phyloP scores from a whole-genome alignment of 1,140 invertebrate genomes.

The Ceratina australensis region DNA sequence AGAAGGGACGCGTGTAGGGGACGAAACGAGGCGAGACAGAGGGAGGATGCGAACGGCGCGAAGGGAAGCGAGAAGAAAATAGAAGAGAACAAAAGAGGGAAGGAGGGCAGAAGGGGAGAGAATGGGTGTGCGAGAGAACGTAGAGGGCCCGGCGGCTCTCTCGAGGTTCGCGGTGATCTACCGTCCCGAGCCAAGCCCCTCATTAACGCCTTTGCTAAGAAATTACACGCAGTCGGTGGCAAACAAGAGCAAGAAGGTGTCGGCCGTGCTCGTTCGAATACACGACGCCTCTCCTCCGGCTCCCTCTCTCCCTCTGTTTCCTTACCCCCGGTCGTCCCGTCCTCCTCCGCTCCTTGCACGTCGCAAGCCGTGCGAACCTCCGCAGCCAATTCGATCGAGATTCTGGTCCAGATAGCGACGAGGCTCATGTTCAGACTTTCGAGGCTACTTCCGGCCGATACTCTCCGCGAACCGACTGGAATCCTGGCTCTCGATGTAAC shows the following conservation, averaged over 20 bases:
- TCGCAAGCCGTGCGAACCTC: constrained; percentile 65
- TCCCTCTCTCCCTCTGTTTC: constrained; percentile 24
- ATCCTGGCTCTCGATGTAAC: background rate
- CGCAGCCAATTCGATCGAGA: constrained; percentile 68
- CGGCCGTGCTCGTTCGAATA: constrained; percentile 65
- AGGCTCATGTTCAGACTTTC: constrained; percentile 12
- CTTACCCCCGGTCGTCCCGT: background rate
- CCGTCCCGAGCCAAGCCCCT: constrained; percentile 77
- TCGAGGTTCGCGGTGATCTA: constrained; percentile 73
- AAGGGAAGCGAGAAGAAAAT: constrained; percentile 7
- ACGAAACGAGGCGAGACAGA: background rate
- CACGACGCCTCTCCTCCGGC: constrained; percentile 57
- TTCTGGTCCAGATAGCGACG: constrained; percentile 65
- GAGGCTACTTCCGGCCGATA: constrained; percentile 28
- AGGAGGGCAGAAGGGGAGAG: constrained; percentile 21
- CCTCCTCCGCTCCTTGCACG: constrained; percentile 12
- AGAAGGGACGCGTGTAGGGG: constrained; percentile 39
- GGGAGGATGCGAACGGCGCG: constrained; percentile 1
- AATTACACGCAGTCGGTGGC: constrained; percentile 79
- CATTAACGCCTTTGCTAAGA: constrained; percentile 79
- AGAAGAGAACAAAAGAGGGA: constrained; percentile 18
- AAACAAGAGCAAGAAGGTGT: constrained; percentile 79
- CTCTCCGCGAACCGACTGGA: background rate
- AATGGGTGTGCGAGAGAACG: constrained; percentile 66
- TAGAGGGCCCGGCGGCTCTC: constrained; percentile 63